Base-by-base conservation (phyloP, 1,140 invertebrate genomes). In the Bombus turneri region DNA sequence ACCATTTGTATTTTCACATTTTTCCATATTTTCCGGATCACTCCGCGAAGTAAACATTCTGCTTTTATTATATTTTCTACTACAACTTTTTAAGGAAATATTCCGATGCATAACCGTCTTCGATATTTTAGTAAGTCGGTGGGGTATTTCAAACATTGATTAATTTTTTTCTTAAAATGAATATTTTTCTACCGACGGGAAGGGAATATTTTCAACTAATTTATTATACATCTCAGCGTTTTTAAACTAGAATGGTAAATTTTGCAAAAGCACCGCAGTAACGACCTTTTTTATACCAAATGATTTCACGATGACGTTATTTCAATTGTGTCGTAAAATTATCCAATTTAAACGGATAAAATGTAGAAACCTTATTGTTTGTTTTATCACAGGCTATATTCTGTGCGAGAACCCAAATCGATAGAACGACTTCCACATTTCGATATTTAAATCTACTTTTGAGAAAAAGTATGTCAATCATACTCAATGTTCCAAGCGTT, bases 391-490 rank as follows among this genome's bases (percentile, higher is more conserved):
- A 18, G 2, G 8, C 47, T 41, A 10, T 28, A n/a, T 13, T 28
- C 6, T 53, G 47, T 18, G 15, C 8, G 18, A 73, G 31, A 73
- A 73, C 3, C 28, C 8, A 9, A 47, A 73, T 47, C 39, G 13
- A 47, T 73, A 22, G 28, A 34, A 31, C 15, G n/a, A 34, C 6
- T 31, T 43, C 34, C 22, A 73, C 71, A 73, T 73, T 43, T 73
- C 15, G n/a, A 43, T 73, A 73, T 73, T 73, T 73, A 43, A 73
- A 31, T 6, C 41, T 41, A 47, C 71, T 73, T 47, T 73, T 47
- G 31, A 31, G 41, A n/a, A 31, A 47, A 73, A 43, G 71, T 47
- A 47, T 73, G 71, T 73, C 71, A 73, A 73, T 41, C 34, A 73
- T 73, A 47, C 71, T 73, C n/a, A 31, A 73, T 15, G 28, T 73